Evolutionary conservation across 2,797 vertebrate species (phyloP), one percentile per base, ranked within the genome.

Genomic region (Characodon lateralis): DNA sequence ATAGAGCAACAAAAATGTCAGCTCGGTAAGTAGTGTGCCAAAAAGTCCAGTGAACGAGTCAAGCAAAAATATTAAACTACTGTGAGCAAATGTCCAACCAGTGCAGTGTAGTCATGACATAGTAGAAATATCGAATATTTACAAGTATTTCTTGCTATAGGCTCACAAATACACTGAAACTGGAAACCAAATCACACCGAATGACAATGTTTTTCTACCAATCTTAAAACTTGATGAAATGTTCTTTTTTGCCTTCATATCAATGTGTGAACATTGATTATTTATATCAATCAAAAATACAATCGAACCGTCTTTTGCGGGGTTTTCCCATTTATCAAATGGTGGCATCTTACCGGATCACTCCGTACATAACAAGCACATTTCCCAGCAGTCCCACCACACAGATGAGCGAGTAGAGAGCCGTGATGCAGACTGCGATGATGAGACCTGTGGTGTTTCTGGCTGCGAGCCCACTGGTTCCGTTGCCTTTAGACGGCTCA

Each of bases 301-400:
- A 56, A n/a, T 56, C 2, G 8, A 46, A 69, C 22, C 9, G n/a
- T 16, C 28, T 51, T 22, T 50, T 16, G 18, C 0, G n/a, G 35
- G 35, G 16, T n/a, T 63, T 68, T 56, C 6, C 28, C 26, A 55
- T 9, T 0, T 3, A 0, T 20, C 22, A 48, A 24, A 46, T 13
- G 22, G 12, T 39, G 2, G 10, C 35, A 14, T 90, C 97, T 96
- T 96, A 98, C 98, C 98, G 96, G 87, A 99, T 95, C 84, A 99
- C 98, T 50, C 97, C 97, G 78, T 97, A 99, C 97, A 99, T 99
- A 10, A 99, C 98, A 2, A 99, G 96, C 71, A 98, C 73, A 92
- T 99, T 99, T 68, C 98, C 98, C 84, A 99, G 92, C 72, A 99
- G 96, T 78, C 98, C 98, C 89, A 99, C 96, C 74, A 97, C 96